These are phyloP conservation scores for Palythoa grandiflora DNA, from an alignment of 92 coral and sea anemone species.

Conservation along the genomic window DNA sequence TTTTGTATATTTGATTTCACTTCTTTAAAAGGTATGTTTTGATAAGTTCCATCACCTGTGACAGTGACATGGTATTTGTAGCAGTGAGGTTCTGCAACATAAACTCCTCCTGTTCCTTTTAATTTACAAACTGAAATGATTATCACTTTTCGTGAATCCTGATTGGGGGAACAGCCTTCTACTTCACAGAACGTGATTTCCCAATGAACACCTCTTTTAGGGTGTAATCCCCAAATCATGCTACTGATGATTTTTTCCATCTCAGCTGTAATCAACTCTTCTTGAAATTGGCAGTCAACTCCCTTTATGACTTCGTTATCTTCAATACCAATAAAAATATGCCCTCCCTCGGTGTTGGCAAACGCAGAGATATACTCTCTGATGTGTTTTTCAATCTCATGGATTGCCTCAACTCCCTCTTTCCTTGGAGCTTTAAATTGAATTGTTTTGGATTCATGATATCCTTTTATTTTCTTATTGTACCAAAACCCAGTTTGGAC, in stretches of 20 bases:
- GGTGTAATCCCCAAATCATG: conserved; percentile 4
- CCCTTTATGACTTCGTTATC: background rate
- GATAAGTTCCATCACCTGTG: background rate
- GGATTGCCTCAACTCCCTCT: too few species aligned
- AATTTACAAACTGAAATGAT: conserved; percentile 10
- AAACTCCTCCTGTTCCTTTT: conserved; percentile 17
- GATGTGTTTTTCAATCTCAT: too few species aligned
- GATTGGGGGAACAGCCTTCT: background rate
- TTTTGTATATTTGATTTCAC: background rate
- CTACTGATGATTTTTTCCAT: background rate
- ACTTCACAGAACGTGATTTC: background rate
- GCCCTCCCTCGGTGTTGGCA: conserved; percentile 39
- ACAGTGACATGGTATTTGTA: background rate
- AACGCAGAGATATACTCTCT: background rate
- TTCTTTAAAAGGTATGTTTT: background rate
- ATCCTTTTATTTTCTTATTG: too few species aligned
- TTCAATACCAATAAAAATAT: conserved; percentile 16
- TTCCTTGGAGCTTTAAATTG: too few species aligned
- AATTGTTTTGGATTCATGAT: too few species aligned
- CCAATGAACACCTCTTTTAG: conserved; percentile 11
- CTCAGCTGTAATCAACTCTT: background rate
- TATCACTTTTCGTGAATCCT: background rate
- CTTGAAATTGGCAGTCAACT: background rate
- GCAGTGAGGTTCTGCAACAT: conserved; percentile 1
- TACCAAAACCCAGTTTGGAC: too few species aligned